Evolutionary conservation across 2,888 invertebrate genomes (phyloP).

Genomic region (Phytoseiulus persimilis): DNA sequence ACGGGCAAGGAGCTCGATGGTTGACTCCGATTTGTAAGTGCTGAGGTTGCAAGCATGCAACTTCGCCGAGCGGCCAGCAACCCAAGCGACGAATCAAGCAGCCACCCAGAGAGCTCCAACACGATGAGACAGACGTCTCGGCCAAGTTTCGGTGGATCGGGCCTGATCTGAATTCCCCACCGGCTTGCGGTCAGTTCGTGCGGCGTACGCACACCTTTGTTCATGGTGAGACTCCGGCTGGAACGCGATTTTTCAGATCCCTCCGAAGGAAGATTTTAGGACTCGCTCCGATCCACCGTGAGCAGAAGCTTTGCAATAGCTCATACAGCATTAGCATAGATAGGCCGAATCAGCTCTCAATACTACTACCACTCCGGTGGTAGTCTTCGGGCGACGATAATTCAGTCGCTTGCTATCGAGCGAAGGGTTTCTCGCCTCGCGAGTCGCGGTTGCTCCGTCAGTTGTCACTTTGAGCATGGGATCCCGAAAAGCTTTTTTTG

Average conservation of each 20-base stretch:
- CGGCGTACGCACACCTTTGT: too few species aligned
- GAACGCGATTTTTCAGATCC: too few species aligned
- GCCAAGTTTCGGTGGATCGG: not conserved
- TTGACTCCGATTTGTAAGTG: not conserved
- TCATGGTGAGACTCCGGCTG: not conserved
- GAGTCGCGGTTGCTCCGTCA: not conserved
- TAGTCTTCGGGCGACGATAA: too few species aligned
- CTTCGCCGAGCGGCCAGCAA: not conserved
- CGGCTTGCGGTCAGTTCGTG: not conserved
- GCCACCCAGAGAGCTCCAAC: not conserved
- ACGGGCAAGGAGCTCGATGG: not conserved
- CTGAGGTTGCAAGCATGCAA: not conserved
- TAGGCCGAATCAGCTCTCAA: too few species aligned
- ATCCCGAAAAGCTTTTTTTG: not conserved
- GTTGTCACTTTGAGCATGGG: not conserved
- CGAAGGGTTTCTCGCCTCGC: not conserved
- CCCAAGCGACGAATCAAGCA: not conserved
- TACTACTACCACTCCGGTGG: too few species aligned
- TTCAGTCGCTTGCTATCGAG: not conserved
- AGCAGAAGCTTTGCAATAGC: too few species aligned
- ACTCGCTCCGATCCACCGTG: too few species aligned
- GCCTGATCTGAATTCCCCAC: not conserved
- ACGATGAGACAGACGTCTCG: not conserved
- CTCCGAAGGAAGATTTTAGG: too few species aligned
- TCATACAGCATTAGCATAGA: too few species aligned